Percentiles rank a stretch among this genome's conserved stretches.
Conservation (phyloP, 2,888 invertebrate genomes). For the Papilio elwesi region DNA sequence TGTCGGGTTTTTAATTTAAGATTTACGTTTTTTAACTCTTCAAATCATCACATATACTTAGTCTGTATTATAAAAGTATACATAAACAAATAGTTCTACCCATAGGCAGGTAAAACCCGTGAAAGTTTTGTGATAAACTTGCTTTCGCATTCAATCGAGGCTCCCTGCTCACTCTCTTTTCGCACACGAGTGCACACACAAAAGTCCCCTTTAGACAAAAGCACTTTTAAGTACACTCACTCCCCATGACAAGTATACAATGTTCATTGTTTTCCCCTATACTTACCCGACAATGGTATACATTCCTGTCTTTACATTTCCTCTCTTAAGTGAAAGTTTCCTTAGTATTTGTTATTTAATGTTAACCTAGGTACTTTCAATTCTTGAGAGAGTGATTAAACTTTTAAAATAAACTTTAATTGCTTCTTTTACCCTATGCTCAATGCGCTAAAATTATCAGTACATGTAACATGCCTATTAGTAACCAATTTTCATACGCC, state of each 20-base stretch:
- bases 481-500: neutral
- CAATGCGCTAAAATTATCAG: neutral
- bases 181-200: slow-evolving; percentile 3
- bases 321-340: neutral
- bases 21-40: too few relatives aligned
- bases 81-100: too few relatives aligned
- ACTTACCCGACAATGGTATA: neutral
- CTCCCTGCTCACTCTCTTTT: slow-evolving; percentile 4
- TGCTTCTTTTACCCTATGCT: neutral
- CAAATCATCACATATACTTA: too few relatives aligned
- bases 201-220: neutral
- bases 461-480: neutral
- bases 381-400: neutral
- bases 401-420: neutral
- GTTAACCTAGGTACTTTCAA: neutral
- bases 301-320: slow-evolving; percentile 5
- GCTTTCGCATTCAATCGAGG: neutral
- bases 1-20: too few relatives aligned
- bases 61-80: neutral
- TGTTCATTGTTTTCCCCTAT: slow-evolving; percentile 14
- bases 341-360: neutral
- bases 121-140: slow-evolving; percentile 3
- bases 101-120: neutral
- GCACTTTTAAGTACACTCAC: slow-evolving; percentile 24
- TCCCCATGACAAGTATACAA: slow-evolving; percentile 16